Conservation (phyloP, 1,140 invertebrate genomes). For the Thalassaphorura encarpata region DNA sequence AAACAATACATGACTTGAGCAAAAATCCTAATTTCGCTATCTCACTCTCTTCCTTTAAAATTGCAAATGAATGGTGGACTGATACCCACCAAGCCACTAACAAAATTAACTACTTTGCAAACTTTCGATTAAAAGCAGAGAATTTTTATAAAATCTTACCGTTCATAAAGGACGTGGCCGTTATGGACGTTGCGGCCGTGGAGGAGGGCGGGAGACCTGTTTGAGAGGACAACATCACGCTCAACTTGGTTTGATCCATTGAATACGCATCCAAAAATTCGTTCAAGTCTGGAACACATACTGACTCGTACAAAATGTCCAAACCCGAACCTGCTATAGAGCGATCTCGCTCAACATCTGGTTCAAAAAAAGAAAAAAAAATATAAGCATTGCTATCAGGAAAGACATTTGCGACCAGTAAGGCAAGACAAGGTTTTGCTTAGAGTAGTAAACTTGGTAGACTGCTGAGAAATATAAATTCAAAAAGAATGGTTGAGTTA, state of each 20-base stretch:
- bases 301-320: constrained; percentile 58
- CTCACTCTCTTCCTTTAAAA: no score
- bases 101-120: no score
- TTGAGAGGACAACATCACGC: constrained; percentile 18
- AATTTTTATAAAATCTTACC: no score
- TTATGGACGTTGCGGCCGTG: constrained; percentile 16
- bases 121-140: no score
- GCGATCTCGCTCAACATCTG: constrained; percentile 27
- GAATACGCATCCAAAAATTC: constrained; percentile 53
- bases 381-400: no score
- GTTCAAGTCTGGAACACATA: constrained; percentile 59
- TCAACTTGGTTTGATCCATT: constrained; percentile 32
- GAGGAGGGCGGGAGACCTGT: constrained; percentile 31
- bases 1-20: no score
- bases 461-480: no score
- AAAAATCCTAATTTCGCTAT: no score
- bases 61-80: no score
- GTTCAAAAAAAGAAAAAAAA: constrained; percentile 11
- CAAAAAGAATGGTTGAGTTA: no score
- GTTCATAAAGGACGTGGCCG: constrained; percentile 30
- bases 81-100: no score
- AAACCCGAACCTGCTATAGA: constrained; percentile 9
- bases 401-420: no score
- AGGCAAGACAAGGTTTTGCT: neutral
- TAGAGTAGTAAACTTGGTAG: neutral